Conservation (phyloP, 2,113 vertebrate species). For the Rhodinocichla rosea region DNA sequence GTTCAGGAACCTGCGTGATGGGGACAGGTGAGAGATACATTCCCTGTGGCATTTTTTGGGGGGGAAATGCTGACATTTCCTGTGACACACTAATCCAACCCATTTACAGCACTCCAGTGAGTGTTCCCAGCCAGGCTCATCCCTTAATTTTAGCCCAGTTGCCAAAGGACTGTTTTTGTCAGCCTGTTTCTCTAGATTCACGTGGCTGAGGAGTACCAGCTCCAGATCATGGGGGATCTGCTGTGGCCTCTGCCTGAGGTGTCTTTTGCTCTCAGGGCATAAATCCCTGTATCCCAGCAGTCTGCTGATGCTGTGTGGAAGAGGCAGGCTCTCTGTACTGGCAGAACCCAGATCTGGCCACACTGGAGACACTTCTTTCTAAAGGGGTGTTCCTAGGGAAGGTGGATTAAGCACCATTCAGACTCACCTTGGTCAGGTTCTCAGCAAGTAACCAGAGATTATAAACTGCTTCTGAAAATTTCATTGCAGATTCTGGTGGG, state of each 20-base stretch:
- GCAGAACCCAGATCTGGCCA: not conserved
- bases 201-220: not conserved
- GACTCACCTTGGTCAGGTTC: not conserved
- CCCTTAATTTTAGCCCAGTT: not conserved
- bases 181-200: not conserved
- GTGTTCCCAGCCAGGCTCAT: not conserved
- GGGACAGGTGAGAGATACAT: slow-evolving; percentile 66
- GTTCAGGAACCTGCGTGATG: slow-evolving; percentile 80
- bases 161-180: not conserved
- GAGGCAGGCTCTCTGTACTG: not conserved
- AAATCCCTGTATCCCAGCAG: not conserved
- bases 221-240: not conserved
- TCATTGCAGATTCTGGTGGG: slow-evolving; percentile 85
- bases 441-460: not conserved
- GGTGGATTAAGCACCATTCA: not conserved
- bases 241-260: not conserved
- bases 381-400: not conserved
- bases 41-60: not conserved
- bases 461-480: not conserved
- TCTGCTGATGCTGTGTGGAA: not conserved
- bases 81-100: not conserved
- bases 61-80: not conserved
- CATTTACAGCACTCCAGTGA: not conserved
- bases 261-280: not conserved
- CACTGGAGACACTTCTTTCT: not conserved